phyloP scores from a whole-genome alignment of 2,797 vertebrate species.

The Vespertilio murinus region DNA sequence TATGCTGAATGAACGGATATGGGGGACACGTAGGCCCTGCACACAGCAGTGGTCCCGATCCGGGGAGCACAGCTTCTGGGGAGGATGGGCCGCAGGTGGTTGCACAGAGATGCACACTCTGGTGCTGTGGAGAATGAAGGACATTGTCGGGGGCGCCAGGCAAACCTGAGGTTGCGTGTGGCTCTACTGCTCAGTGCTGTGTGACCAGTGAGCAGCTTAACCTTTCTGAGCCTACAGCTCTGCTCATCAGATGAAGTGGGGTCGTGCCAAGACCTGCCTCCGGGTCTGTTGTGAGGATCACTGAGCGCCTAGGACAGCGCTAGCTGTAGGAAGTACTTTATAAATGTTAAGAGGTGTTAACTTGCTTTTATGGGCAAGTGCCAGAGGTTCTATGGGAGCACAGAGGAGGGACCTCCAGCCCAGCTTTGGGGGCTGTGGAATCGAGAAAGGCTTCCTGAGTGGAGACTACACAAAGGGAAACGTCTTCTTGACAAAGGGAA shows the following conservation, averaged over 20 bases:
- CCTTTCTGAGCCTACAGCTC: neutral
- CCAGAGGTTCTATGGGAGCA: neutral
- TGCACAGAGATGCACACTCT: fast-evolving
- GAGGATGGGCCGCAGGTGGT: neutral
- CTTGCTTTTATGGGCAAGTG: slow-evolving; percentile 20
- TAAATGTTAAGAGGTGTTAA: neutral
- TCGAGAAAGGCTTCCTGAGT: slow-evolving; percentile 19
- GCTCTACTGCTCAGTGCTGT: neutral
- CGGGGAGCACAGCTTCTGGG: neutral
- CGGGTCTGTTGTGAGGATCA: neutral
- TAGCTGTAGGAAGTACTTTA: neutral
- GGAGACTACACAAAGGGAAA: neutral
- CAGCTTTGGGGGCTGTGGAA: neutral
- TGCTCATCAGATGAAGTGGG: neutral
- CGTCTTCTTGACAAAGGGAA: neutral
- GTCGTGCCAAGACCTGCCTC: neutral
- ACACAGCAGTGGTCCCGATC: neutral
- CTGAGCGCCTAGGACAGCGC: neutral
- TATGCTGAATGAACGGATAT: neutral
- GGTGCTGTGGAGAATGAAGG: fast-evolving
- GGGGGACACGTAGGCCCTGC: neutral
- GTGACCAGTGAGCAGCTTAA: neutral
- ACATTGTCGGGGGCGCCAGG: fast-evolving
- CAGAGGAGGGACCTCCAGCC: neutral
- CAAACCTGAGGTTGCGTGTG: neutral